Conservation (phyloP, 2,113 vertebrate species). For the Lagenorhynchus albirostris region DNA sequence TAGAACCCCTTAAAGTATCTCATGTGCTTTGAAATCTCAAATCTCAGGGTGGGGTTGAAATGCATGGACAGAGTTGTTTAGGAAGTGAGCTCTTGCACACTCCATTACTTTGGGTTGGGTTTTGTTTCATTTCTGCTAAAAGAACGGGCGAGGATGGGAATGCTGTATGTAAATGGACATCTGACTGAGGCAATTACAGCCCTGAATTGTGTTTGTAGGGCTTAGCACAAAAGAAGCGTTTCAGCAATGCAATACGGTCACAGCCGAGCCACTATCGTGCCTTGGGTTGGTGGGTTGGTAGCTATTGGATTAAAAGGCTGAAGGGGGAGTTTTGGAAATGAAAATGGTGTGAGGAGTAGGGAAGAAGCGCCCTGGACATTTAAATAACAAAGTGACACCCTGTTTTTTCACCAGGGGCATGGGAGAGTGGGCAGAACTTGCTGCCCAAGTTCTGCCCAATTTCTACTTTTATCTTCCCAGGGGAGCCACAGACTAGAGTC, state of each 20-base stretch:
- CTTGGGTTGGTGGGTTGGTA: not conserved
- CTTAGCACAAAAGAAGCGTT: not conserved
- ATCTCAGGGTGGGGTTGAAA: slow-evolving; percentile 27
- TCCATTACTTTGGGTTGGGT: not conserved
- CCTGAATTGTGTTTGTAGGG: not conserved
- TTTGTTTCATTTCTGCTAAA: not conserved
- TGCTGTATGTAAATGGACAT: not conserved
- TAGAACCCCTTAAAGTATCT: not conserved
- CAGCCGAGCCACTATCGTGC: not conserved
- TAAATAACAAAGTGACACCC: not conserved
- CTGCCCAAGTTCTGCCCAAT: not conserved
- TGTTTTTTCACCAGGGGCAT: not conserved
- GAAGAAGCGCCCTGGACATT: not conserved
- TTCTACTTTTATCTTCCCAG: not conserved
- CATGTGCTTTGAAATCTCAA: not conserved
- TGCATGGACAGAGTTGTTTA: not conserved
- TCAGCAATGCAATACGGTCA: not conserved
- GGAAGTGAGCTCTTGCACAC: not conserved
- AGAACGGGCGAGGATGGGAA: not conserved
- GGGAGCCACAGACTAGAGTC: not conserved
- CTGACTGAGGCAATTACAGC: not conserved
- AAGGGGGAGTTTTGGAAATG: not conserved
- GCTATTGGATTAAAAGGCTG: not conserved
- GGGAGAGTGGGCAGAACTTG: not conserved
- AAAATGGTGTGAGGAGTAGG: not conserved